Conservation (phyloP, 2,888 invertebrate genomes). For the Ecdyonurus torrentis region DNA sequence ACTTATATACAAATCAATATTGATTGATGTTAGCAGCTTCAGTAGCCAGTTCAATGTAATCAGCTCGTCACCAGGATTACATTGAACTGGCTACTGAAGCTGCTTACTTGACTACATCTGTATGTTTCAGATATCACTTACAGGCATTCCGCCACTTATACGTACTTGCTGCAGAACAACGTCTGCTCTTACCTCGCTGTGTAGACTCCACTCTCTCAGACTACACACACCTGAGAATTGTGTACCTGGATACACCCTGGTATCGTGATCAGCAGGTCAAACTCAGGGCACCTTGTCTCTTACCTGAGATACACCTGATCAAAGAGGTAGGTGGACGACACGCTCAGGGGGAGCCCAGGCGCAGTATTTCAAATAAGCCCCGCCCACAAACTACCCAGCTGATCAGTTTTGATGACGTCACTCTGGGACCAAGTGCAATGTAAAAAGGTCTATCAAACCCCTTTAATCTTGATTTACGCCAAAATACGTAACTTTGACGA, state of each 20-base stretch:
- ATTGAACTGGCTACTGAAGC: too few relatives aligned
- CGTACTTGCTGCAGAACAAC: constrained; percentile 81
- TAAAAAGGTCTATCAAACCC: too few relatives aligned
- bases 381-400: neutral
- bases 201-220: constrained; percentile 63
- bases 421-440: too few relatives aligned
- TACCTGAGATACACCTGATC: constrained; percentile 63
- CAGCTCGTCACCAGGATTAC: too few relatives aligned
- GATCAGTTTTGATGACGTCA: neutral
- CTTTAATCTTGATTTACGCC: too few relatives aligned
- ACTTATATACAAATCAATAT: too few relatives aligned
- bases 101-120: neutral
- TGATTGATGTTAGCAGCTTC: too few relatives aligned
- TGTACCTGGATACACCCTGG: constrained; percentile 25
- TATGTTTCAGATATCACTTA: constrained; percentile 74
- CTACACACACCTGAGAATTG: constrained; percentile 58
- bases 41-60: too few relatives aligned
- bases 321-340: constrained; percentile 36
- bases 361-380: neutral
- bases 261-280: constrained; percentile 33
- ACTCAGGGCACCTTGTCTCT: constrained; percentile 65
- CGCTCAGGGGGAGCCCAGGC: neutral
- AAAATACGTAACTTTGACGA: too few relatives aligned
- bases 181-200: constrained; percentile 75
- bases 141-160: constrained; percentile 95